Percentiles rank a stretch among this genome's conserved stretches.
These are phyloP conservation scores for Plemyria rubiginata DNA, from an alignment of 2,888 invertebrate species.

Conservation along the genomic window DNA sequence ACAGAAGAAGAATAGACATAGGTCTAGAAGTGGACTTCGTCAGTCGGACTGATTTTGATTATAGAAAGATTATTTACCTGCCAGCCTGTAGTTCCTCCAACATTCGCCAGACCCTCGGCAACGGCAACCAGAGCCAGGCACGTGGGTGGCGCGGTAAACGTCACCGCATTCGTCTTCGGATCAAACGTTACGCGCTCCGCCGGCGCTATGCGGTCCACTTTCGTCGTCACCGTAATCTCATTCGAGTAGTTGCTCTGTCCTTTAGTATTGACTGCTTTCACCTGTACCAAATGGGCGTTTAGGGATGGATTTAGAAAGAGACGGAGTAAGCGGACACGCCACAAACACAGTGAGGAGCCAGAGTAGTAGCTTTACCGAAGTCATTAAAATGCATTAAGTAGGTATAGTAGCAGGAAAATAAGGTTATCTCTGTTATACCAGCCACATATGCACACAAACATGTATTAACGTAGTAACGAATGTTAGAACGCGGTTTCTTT, in stretches of 20 bases:
- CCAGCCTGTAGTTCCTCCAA: constrained; percentile 63
- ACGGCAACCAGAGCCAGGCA: constrained; percentile 91
- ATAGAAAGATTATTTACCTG: constrained; percentile 56
- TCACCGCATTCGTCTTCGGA: constrained; percentile 89
- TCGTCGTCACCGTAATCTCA: constrained; percentile 91
- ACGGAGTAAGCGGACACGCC: constrained; percentile 41
- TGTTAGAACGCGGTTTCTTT: too few relatives aligned
- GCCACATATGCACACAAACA: too few relatives aligned
- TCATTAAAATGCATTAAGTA: not conserved
- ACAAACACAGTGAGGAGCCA: constrained; percentile 48
- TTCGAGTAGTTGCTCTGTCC: constrained; percentile 95
- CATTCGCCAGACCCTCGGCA: constrained; percentile 87
- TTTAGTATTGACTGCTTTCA: constrained; percentile 94
- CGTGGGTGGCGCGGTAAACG: constrained; percentile 92
- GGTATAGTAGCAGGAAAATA: not conserved
- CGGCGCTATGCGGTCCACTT: constrained; percentile 92
- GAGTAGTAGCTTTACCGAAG: constrained; percentile 15
- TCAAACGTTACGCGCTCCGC: constrained; percentile 94
- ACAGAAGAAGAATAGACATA: too few relatives aligned
- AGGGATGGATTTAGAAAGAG: constrained; percentile 24
- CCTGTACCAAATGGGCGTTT: constrained; percentile 68
- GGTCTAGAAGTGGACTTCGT: too few relatives aligned
- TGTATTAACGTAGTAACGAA: not conserved
- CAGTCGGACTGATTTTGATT: too few relatives aligned
- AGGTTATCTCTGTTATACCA: not conserved